Percentiles rank a stretch among this genome's conserved stretches.
Conservation (phyloP, 2,797 vertebrate genomes). For the Pseudomugil gertrudae region DNA sequence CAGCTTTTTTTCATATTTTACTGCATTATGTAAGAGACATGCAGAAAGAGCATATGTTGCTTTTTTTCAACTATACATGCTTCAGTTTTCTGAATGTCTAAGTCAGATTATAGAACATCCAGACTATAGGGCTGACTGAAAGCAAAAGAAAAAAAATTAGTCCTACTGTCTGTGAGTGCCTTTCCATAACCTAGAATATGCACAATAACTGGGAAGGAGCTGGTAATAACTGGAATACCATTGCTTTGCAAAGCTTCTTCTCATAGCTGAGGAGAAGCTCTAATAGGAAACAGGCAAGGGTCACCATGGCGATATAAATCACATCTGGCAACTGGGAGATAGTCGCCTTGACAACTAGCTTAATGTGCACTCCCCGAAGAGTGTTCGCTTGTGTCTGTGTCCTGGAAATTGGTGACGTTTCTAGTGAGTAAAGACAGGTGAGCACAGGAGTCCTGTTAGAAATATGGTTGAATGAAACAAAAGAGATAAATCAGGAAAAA, state of each 20-base stretch:
- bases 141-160: conserved; percentile 3
- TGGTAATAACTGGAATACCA: conserved; percentile 44
- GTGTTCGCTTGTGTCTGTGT: conserved; percentile 22
- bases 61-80: conserved; percentile 4
- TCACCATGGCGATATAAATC: conserved; percentile 78
- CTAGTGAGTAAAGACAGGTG: conserved; percentile 31
- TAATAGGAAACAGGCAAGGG: conserved; percentile 75
- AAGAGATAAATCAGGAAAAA: conserved; percentile 25
- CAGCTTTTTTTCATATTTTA: conserved; percentile 1
- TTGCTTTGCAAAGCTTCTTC: conserved; percentile 40
- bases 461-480: conserved; percentile 15
- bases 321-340: conserved; percentile 77
- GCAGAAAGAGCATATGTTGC: not conserved
- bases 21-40: conserved; percentile 16
- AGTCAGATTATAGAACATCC: not conserved
- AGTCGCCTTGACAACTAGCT: conserved; percentile 76
- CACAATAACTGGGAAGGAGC: conserved; percentile 44
- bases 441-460: conserved; percentile 31
- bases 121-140: not conserved
- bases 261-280: conserved; percentile 58
- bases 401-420: conserved; percentile 29
- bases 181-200: conserved; percentile 10
- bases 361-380: conserved; percentile 48
- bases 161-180: too few relatives aligned
- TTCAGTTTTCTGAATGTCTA: conserved; percentile 6